Evolutionary conservation across 1,140 invertebrate species (phyloP).

Genomic region (Cydia pomonella): DNA sequence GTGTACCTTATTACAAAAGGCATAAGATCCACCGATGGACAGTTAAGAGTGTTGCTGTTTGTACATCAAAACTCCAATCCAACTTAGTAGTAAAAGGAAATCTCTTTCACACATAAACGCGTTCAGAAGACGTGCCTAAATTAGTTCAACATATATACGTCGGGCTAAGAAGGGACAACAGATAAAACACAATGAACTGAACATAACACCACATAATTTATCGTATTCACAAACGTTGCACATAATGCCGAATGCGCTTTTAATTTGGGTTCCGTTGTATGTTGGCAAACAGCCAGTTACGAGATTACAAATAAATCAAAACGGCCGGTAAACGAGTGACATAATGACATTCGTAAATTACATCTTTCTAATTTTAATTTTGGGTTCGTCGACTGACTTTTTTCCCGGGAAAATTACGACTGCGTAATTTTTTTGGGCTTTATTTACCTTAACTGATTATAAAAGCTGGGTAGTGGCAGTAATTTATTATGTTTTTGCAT

Average conservation of each 20-base stretch:
- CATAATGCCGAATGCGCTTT: constrained; percentile 2
- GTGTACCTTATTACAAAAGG: no score
- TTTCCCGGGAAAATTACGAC: background rate
- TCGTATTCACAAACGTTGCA: background rate
- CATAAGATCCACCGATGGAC: no score
- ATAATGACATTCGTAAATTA: constrained; percentile 33
- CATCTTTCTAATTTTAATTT: constrained; percentile 25
- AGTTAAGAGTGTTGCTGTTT: no score
- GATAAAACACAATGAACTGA: background rate
- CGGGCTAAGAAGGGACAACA: background rate
- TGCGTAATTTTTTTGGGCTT: background rate
- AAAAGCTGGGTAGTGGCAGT: no score
- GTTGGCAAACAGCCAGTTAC: constrained; percentile 1
- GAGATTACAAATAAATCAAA: constrained; percentile 26
- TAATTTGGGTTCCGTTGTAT: background rate
- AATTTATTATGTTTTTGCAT: no score
- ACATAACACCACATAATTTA: background rate
- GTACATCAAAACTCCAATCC: background rate
- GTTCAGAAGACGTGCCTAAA: no score
- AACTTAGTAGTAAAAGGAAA: background rate
- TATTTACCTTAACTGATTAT: background rate
- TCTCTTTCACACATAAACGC: no score
- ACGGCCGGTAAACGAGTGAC: constrained; percentile 19
- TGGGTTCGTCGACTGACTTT: background rate
- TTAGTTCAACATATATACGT: no score